These are phyloP conservation scores for Hydraecia micacea DNA, from an alignment of 2,888 invertebrate genomes.

Conservation along the genomic window DNA sequence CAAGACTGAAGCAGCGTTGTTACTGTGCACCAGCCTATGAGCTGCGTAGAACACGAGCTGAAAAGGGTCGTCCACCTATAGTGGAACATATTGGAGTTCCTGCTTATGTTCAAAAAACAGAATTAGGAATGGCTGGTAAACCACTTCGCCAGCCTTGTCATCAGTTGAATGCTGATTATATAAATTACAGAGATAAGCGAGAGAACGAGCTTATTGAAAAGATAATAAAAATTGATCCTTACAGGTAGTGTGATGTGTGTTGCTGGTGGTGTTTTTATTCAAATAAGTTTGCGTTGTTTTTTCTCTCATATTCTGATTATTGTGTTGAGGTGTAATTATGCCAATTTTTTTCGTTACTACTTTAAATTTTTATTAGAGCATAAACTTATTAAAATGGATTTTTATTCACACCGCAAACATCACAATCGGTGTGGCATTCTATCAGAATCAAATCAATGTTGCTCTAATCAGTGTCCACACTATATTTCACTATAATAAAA, in stretches of 20 bases:
- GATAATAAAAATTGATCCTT: conserved; percentile 81
- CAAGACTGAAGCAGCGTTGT: conserved; percentile 78
- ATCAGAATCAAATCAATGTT: neutral
- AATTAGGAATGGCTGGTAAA: conserved; percentile 78
- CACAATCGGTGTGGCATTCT: neutral
- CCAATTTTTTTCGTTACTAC: neutral
- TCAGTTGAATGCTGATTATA: conserved; percentile 75
- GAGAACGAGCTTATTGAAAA: conserved; percentile 75
- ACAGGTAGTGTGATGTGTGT: conserved; percentile 70
- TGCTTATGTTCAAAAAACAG: conserved; percentile 75
- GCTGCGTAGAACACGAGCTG: conserved; percentile 78
- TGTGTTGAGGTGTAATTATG: neutral
- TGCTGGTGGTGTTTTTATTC: neutral
- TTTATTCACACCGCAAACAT: neutral
- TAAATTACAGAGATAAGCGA: conserved; percentile 75
- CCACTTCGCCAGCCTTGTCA: conserved; percentile 69
- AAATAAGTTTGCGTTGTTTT: neutral
- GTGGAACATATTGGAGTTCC: conserved; percentile 84
- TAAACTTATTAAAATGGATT: neutral
- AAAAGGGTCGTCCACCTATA: conserved; percentile 76
- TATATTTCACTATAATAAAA: neutral
- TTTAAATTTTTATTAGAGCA: too few species aligned
- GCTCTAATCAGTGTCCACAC: neutral
- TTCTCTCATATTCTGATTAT: neutral
- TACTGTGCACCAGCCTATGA: conserved; percentile 81